These are phyloP conservation scores for Myotis daubentonii DNA, from an alignment of 2,797 vertebrate genomes.

Conservation along the genomic window DNA sequence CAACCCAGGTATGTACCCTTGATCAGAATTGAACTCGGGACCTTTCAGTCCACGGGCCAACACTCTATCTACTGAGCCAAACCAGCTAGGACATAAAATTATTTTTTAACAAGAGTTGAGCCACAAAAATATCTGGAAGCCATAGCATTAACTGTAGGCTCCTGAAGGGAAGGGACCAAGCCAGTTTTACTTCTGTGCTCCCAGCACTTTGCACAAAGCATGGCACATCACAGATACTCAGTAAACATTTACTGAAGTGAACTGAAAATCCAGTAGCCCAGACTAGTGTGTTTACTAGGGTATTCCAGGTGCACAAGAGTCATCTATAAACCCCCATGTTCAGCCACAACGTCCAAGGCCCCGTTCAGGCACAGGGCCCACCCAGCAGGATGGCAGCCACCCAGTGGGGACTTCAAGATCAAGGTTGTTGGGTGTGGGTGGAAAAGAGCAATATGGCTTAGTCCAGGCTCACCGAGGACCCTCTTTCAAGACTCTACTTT, in stretches of 20 bases:
- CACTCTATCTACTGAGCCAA: too few species aligned
- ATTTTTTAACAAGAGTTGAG: not conserved
- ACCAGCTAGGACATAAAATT: not conserved
- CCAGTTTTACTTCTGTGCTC: not conserved
- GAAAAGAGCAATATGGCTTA: not conserved
- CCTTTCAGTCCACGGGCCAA: too few species aligned
- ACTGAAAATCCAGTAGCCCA: not conserved
- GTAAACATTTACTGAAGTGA: not conserved
- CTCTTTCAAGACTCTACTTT: not conserved
- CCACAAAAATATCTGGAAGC: not conserved
- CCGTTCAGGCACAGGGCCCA: too few species aligned
- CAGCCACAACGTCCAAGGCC: not conserved
- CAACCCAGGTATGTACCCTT: too few species aligned
- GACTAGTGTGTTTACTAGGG: not conserved
- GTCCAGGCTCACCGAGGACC: not conserved
- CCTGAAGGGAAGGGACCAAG: not conserved
- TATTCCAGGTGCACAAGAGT: not conserved
- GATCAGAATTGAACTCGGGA: too few species aligned
- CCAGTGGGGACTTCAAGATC: not conserved
- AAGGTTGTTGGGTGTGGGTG: not conserved
- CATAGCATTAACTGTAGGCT: not conserved
- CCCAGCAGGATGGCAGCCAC: accelerated
- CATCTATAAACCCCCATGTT: not conserved
- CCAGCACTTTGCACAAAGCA: not conserved
- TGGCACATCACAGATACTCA: not conserved